Evolutionary conservation across 2,888 invertebrate species (phyloP), one percentile per base, ranked within the genome.

Genomic region (Caenorhabditis becei): DNA sequence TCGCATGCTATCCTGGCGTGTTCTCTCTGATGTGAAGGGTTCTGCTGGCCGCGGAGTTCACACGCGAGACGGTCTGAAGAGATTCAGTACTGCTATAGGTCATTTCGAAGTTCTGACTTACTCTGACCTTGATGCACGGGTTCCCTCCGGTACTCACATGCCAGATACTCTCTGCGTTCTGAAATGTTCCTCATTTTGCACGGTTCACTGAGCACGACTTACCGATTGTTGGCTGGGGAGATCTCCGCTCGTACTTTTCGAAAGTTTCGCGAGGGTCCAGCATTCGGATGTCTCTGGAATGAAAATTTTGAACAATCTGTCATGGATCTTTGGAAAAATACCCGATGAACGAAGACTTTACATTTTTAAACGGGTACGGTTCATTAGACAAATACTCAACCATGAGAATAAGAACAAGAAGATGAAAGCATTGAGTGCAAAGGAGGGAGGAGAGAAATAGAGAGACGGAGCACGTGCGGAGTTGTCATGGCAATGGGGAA

Each of bases 171-270:
- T 47, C 78, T 28, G 32, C 78, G 53, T 16, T 78, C 78, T 11
- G 51, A 47, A 53, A 70, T 35, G 11, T 63, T 37, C n/a, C n/a
- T n/a, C 20, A 23, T 41, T 41, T 59, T n/a, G n/a, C 44, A 59
- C 59, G 18, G 11, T 3, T 59, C 28, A n/a, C 24, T 23, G 37
- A n/a, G 20, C 37, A 41, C 41, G 14, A 62, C 44, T 47, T 23
- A 62, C 58, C 69, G 5, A 28, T 24, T n/a, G 80, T 77, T 20
- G 84, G 82, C 18, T 84, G 67, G 5, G 79, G 71, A 58, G 84
- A 69, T n/a, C 85, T 74, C 18, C 83, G 70, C 63, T 88, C 88
- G 61, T 88, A 88, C 32, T 84, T 82, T 56, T 89, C 88, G 54
- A 83, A 88, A 4, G 88, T 88, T 62, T 88, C 88, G 26, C 85